Evolutionary conservation across 2,113 vertebrate genomes (phyloP).

Genomic region (Gallinago undulata): DNA sequence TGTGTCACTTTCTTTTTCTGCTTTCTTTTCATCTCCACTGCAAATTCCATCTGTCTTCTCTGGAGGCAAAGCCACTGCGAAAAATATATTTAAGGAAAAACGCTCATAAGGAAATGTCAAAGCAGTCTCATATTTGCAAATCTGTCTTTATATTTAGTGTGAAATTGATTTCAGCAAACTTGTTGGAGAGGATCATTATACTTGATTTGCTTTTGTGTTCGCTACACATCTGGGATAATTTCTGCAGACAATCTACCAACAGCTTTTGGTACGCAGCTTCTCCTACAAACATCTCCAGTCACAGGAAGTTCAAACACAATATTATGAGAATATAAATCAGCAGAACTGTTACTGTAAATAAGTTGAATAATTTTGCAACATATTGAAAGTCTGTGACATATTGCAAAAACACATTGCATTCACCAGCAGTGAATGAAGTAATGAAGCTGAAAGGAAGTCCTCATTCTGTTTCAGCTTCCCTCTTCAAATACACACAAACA

Average conservation of each 20-base stretch:
- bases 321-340: slow-evolving; percentile 34
- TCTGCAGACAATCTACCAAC: slow-evolving; percentile 31
- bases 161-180: slow-evolving; percentile 42
- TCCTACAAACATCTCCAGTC: slow-evolving; percentile 16
- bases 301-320: slow-evolving; percentile 33
- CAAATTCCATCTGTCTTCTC: slow-evolving; percentile 89
- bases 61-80: slow-evolving; percentile 91
- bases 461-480: background rate
- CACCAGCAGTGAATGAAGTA: background rate
- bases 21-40: slow-evolving; percentile 87
- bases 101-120: slow-evolving; percentile 28
- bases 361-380: slow-evolving; percentile 37
- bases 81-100: slow-evolving; percentile 39
- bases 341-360: slow-evolving; percentile 27
- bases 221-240: slow-evolving; percentile 24
- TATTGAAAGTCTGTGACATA: slow-evolving; percentile 6
- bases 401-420: background rate
- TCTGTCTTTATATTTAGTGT: slow-evolving; percentile 23
- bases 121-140: slow-evolving; percentile 53
- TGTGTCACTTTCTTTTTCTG: slow-evolving; percentile 81
- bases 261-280: slow-evolving; percentile 8
- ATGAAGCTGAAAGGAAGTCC: slow-evolving; percentile 16
- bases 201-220: slow-evolving; percentile 59
- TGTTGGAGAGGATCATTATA: slow-evolving; percentile 50
- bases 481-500: background rate